These are phyloP conservation scores for Scalopus aquaticus DNA, from an alignment of 2,113 vertebrate genomes.

Conservation along the genomic window DNA sequence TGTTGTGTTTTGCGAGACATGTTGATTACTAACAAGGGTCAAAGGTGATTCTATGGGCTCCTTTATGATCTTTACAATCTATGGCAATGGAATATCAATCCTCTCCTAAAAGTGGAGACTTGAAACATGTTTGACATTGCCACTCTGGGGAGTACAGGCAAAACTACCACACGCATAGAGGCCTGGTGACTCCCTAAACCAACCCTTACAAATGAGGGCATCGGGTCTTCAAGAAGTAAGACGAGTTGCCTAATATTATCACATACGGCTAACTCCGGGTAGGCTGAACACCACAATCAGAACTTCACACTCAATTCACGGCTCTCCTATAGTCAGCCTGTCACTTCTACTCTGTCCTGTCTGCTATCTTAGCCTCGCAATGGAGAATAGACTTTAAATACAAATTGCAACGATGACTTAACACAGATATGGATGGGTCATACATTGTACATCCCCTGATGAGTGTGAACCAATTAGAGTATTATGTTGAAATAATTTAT, in stretches of 20 bases:
- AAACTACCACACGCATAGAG: background rate
- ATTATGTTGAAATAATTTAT: slow-evolving; percentile 77
- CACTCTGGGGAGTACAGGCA: background rate
- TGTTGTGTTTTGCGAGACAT: background rate
- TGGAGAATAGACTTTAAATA: slow-evolving; percentile 63
- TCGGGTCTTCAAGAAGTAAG: background rate
- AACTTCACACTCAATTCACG: background rate
- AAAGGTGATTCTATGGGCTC: background rate
- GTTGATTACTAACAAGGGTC: background rate
- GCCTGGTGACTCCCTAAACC: background rate
- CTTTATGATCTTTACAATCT: background rate
- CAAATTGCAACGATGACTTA: slow-evolving; percentile 67
- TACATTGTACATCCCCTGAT: slow-evolving; percentile 65
- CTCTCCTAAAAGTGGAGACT: background rate
- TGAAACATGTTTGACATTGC: background rate
- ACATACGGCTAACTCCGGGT: background rate
- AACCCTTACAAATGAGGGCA: background rate
- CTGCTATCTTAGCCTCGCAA: background rate
- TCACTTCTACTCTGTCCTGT: background rate
- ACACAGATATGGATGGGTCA: slow-evolving; percentile 71
- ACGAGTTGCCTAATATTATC: background rate
- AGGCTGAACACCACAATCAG: background rate
- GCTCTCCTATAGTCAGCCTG: background rate
- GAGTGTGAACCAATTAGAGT: slow-evolving; percentile 76
- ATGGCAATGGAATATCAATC: background rate